A percentile compares a stretch with the other conserved stretches of the same genome.
Evolutionary conservation across 2,797 vertebrate genomes (phyloP).

Genomic region (Myotis pilosus): DNA sequence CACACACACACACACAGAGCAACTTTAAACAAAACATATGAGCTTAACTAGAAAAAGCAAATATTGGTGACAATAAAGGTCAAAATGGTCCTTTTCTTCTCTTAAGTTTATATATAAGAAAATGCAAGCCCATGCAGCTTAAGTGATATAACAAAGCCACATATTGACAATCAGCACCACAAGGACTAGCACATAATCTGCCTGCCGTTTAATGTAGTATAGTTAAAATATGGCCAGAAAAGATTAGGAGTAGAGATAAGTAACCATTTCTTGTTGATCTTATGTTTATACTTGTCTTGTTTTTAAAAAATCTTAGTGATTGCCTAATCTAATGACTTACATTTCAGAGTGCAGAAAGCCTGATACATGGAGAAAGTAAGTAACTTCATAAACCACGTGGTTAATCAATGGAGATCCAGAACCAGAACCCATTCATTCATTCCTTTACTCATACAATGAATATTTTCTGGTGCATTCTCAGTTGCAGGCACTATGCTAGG

Average conservation of each 20-base stretch:
- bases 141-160: not conserved
- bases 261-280: not conserved
- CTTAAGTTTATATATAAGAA: not conserved
- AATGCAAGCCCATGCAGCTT: not conserved
- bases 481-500: not conserved
- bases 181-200: not conserved
- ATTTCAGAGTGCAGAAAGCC: not conserved
- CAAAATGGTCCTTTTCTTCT: not conserved
- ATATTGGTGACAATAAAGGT: not conserved
- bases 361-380: not conserved
- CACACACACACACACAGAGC: not conserved
- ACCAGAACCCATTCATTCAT: not conserved
- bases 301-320: not conserved
- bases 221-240: not conserved
- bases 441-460: not conserved
- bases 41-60: not conserved
- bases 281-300: not conserved
- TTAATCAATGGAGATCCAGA: not conserved
- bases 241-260: not conserved
- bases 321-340: not conserved
- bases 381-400: not conserved
- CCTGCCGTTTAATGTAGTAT: not conserved
- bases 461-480: not conserved
- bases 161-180: not conserved
- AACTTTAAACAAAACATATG: slow-evolving; percentile 16